Percentiles rank a stretch among this genome's conserved stretches.
phyloP scores from a whole-genome alignment of 2,888 invertebrate species.

The Sarcophaga rosellei region DNA sequence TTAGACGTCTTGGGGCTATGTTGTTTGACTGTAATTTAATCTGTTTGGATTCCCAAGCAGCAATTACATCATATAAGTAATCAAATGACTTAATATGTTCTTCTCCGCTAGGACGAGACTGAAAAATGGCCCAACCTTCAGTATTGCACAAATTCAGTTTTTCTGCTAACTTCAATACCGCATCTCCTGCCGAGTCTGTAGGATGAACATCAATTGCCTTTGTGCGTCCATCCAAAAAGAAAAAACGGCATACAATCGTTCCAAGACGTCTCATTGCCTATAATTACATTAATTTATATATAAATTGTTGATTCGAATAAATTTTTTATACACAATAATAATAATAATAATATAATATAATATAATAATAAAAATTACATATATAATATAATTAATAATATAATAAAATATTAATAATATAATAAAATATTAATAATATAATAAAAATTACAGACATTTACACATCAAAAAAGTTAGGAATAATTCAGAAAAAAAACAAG shows the following conservation, averaged over 20 bases:
- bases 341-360: too few species aligned
- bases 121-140: constrained; percentile 97
- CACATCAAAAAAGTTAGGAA: neutral
- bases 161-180: constrained; percentile 93
- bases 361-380: too few species aligned
- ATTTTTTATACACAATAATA: neutral
- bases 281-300: constrained; percentile 48
- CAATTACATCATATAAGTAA: constrained; percentile 96
- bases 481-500: neutral
- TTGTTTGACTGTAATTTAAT: constrained; percentile 83
- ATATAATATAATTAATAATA: too few species aligned
- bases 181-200: constrained; percentile 95
- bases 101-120: constrained; percentile 92
- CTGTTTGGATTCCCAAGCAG: constrained; percentile 93
- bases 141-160: constrained; percentile 91
- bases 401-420: too few species aligned
- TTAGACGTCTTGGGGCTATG: constrained; percentile 83
- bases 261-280: constrained; percentile 94
- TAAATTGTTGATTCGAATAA: neutral
- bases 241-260: constrained; percentile 95
- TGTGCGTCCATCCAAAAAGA: constrained; percentile 96
- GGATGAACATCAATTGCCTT: constrained; percentile 98
- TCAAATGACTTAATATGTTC: constrained; percentile 95
- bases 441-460: too few species aligned
- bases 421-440: too few species aligned